Evolutionary conservation across 1,140 invertebrate species (phyloP).

Genomic region (Drosophila pruinosa): DNA sequence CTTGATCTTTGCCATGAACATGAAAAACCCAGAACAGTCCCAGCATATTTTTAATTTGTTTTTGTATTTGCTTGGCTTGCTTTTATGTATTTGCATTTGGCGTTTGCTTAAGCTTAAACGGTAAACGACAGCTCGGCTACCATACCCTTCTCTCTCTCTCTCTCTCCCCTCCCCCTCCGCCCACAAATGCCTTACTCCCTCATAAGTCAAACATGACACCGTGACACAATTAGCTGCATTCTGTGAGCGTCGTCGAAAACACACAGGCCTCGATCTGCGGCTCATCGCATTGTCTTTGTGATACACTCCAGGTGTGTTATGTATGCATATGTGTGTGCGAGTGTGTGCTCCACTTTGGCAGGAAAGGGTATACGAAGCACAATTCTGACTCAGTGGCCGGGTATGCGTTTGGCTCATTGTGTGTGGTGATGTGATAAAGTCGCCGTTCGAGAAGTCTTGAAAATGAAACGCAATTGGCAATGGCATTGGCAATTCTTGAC

Average conservation of each 20-base stretch:
- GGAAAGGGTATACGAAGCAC: not conserved
- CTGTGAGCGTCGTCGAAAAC: not conserved
- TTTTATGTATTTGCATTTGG: constrained; percentile 31
- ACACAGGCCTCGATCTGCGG: not conserved
- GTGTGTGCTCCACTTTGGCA: constrained; percentile 20
- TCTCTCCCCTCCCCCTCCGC: not conserved
- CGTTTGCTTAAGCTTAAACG: constrained; percentile 13
- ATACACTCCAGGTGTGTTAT: not conserved
- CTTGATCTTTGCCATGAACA: constrained; percentile 9
- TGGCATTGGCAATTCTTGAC: constrained; percentile 39
- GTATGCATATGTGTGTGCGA: not conserved
- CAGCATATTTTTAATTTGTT: not conserved
- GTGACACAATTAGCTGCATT: constrained; percentile 49
- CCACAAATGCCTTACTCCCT: not conserved
- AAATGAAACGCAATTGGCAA: constrained; percentile 48
- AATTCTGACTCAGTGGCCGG: constrained; percentile 23
- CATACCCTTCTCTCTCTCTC: too few species aligned
- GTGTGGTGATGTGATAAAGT: constrained; percentile 23
- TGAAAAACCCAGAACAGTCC: too few species aligned
- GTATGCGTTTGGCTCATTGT: constrained; percentile 31
- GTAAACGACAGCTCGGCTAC: not conserved
- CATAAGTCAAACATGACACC: constrained; percentile 57
- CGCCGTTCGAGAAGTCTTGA: constrained; percentile 7
- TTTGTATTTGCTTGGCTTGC: constrained; percentile 37
- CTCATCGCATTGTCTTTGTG: not conserved